Conservation (phyloP, 2,888 invertebrate species). For the Melanchra persicariae region DNA sequence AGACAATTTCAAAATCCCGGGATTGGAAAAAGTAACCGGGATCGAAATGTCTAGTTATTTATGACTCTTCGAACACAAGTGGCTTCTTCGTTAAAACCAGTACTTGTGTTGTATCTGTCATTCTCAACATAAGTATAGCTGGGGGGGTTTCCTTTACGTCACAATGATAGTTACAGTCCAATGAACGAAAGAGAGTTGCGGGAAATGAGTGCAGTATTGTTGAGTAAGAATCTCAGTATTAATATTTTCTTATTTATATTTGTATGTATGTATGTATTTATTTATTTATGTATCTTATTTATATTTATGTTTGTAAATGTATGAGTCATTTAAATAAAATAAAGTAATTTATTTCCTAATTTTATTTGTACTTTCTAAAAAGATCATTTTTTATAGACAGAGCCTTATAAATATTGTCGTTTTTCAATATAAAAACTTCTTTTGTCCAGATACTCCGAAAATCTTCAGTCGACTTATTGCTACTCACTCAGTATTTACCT, state of each 20-base stretch:
- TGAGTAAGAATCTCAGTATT: neutral
- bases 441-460: neutral
- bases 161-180: neutral
- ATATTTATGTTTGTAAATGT: no score
- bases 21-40: neutral
- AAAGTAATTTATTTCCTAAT: neutral
- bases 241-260: neutral
- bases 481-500: constrained; percentile 17
- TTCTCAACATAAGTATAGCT: neutral
- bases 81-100: neutral
- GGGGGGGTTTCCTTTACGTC: neutral
- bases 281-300: no score
- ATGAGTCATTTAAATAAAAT: neutral
- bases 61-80: neutral
- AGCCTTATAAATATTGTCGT: no score
- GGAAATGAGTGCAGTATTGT: neutral
- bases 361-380: constrained; percentile 4
- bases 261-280: no score
- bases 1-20: neutral
- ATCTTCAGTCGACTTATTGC: constrained; percentile 9
- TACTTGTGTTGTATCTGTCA: neutral
- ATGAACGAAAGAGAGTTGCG: neutral
- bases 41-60: no score
- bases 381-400: neutral
- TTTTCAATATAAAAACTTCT: neutral